These are phyloP conservation scores for Cyanistes caeruleus DNA, from an alignment of 2,113 vertebrate genomes.

Conservation along the genomic window DNA sequence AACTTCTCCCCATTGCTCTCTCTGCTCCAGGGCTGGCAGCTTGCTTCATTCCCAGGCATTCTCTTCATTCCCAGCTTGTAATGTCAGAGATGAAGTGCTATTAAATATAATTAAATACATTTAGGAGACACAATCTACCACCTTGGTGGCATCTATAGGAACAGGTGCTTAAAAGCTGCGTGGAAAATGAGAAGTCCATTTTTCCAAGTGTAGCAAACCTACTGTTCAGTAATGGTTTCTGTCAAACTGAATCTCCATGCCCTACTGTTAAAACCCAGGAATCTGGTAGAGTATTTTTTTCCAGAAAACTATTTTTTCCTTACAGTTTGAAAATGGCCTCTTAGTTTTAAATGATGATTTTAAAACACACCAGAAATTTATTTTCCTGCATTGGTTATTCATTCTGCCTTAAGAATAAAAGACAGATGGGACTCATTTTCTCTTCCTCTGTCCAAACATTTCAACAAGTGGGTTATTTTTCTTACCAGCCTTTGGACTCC, in stretches of 20 bases:
- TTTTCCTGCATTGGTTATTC: background rate
- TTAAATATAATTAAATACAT: slow-evolving; percentile 11
- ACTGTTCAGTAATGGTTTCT: background rate
- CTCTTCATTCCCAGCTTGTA: background rate
- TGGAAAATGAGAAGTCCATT: background rate
- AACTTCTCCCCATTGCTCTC: background rate
- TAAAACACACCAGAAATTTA: slow-evolving; percentile 2
- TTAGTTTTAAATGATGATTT: background rate
- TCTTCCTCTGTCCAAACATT: slow-evolving; percentile 6
- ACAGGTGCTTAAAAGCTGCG: background rate
- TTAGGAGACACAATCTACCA: background rate
- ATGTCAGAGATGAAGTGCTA: background rate
- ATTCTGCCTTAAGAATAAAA: slow-evolving; percentile 11
- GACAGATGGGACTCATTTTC: background rate
- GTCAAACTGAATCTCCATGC: background rate
- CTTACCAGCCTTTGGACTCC: background rate
- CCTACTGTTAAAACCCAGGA: background rate
- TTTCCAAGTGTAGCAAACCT: background rate
- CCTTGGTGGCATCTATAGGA: background rate
- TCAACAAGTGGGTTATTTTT: slow-evolving; percentile 29
- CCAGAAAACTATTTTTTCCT: background rate
- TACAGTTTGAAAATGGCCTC: background rate
- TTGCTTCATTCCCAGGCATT: background rate
- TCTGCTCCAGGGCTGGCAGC: background rate
- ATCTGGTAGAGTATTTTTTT: background rate